Evolutionary conservation across 2,888 invertebrate species (phyloP), one percentile per base, ranked within the genome.

Genomic region (Catocala fraxini): DNA sequence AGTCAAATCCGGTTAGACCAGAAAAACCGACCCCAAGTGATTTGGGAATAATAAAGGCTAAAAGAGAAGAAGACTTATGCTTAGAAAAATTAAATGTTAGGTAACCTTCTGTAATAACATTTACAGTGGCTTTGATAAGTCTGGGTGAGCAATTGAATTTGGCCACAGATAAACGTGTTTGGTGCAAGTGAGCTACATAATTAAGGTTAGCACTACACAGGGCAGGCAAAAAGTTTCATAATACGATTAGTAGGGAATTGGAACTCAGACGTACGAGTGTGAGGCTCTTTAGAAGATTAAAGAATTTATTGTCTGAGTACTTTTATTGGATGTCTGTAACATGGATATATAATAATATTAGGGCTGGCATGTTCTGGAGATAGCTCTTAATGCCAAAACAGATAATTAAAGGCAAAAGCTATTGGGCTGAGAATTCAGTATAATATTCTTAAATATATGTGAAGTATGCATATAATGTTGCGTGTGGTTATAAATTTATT

Each of bases 61-160:
- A n/a, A n/a, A n/a, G n/a, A n/a, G n/a, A n/a, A n/a, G n/a, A n/a
- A n/a, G n/a, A 25, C 25, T 25, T 25, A 25, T 4, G 39, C 3
- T 1, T 10, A 11, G 5, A 42, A 42, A n/a, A 42, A 42, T 11
- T 42, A n/a, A 42, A 11, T 39, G 39, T 11, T 13, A 47, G 4
- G 33, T 9, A 3, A 62, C 42, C 59, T 74, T 74, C 52, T 55
- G 3, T 25, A 0, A 7, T 35, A 11, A 15, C 4, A 11, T 34
- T 0, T 9, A 10, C 4, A 6, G n/a, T 56, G 56, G 6, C 51
- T 34, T 12, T 5, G 9, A 39, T 9, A 33, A 42, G 45, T 47
- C n/a, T 25, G 43, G 42, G 6, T 6, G 65, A 47, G 63, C 25
- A 66, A 73, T 74, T 70, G 53, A 64, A 56, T 77, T 64, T n/a